Evolutionary conservation across 2,797 vertebrate genomes (phyloP).

Genomic region (Acipenser transmontanus): DNA sequence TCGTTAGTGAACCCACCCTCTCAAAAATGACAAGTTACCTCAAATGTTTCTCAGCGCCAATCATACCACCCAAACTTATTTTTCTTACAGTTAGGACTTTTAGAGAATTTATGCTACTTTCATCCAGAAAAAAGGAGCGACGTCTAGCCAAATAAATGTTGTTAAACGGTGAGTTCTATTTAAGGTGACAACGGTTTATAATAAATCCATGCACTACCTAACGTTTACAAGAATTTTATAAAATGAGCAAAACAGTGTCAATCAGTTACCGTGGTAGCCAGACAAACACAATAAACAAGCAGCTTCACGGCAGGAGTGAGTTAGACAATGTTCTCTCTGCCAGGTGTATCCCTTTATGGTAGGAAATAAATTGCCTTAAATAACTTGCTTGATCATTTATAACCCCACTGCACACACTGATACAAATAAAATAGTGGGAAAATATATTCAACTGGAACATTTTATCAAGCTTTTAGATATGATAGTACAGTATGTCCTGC

Average conservation of each 20-base stretch:
- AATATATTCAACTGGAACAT: no score
- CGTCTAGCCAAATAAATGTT: conserved; percentile 59
- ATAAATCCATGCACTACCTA: conserved; percentile 72
- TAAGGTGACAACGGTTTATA: conserved; percentile 75
- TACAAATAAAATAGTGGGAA: no score
- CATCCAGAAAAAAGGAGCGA: conserved; percentile 39
- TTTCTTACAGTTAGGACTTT: conserved; percentile 37
- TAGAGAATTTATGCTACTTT: conserved; percentile 24
- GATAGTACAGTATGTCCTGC: no score
- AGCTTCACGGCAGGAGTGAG: conserved; percentile 14
- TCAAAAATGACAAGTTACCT: conserved; percentile 37
- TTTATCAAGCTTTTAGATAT: no score
- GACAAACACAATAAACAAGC: conserved; percentile 67
- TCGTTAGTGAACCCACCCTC: conserved; percentile 47
- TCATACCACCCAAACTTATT: conserved; percentile 4
- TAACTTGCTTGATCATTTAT: no score
- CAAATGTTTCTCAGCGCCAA: conserved; percentile 47
- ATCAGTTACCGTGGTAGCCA: conserved; percentile 69
- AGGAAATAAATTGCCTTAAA: no score
- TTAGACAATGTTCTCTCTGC: conserved; percentile 33
- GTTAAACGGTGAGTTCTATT: conserved; percentile 65
- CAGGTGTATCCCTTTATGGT: background rate
- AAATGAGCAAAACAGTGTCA: conserved; percentile 67
- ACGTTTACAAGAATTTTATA: conserved; percentile 75
- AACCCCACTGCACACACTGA: no score